These are phyloP conservation scores for Apaloderma vittatum DNA, from an alignment of 2,113 vertebrate species.

Conservation along the genomic window DNA sequence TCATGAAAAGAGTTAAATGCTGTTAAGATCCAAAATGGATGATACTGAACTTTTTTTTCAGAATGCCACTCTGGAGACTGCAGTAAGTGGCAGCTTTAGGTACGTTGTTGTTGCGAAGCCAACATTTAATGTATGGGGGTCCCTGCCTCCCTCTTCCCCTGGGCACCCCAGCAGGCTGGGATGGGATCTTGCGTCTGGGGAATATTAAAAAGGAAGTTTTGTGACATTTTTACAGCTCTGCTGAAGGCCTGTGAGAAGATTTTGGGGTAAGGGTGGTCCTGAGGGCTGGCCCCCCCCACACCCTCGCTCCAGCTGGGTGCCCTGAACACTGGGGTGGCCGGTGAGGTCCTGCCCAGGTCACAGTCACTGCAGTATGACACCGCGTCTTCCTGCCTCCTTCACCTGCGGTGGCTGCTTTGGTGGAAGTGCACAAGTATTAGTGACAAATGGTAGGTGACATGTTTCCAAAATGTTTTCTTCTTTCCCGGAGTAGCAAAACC, in stretches of 20 bases:
- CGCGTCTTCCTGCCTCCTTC: neutral
- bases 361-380: neutral
- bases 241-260: neutral
- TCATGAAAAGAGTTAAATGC: neutral
- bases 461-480: neutral
- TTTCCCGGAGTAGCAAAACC: neutral
- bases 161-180: neutral
- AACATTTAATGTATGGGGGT: fast-evolving
- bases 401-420: neutral
- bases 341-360: neutral
- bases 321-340: too few relatives aligned
- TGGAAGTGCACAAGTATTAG: neutral
- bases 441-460: neutral
- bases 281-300: neutral
- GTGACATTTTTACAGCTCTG: neutral
- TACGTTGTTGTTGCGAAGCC: neutral
- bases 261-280: fast-evolving
- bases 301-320: neutral
- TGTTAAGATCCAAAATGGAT: neutral
- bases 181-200: fast-evolving
- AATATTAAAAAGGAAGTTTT: neutral
- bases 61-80: neutral
- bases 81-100: neutral
- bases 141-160: neutral
- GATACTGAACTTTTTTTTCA: neutral